Conservation (phyloP, 2,113 vertebrate genomes). For the Sapayoa aenigma region DNA sequence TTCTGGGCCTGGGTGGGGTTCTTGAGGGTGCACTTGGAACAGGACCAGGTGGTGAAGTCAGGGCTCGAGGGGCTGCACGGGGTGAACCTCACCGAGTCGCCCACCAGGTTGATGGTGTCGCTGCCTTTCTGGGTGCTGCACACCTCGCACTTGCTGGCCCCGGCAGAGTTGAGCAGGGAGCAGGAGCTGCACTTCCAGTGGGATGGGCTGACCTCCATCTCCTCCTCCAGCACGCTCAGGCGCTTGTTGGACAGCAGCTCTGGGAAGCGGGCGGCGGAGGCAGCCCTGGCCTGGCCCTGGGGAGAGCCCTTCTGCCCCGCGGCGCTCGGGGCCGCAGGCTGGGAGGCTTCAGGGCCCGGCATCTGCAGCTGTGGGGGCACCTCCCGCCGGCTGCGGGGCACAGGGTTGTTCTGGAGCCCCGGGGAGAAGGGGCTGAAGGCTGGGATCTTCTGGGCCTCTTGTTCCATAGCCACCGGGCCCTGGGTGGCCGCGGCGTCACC, state of each 20-base stretch:
- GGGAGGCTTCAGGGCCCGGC: conserved; percentile 72
- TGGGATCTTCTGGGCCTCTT: conserved; percentile 59
- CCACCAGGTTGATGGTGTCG: conserved; percentile 86
- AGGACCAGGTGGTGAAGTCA: conserved; percentile 94
- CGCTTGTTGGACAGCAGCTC: conserved; percentile 84
- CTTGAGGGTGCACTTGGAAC: conserved; percentile 91
- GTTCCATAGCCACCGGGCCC: conserved; percentile 68
- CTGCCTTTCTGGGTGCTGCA: conserved; percentile 72
- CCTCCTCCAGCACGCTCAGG: conserved; percentile 88
- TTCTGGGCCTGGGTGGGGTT: conserved; percentile 84
- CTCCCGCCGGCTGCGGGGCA: conserved; percentile 91
- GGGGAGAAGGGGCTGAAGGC: conserved; percentile 81
- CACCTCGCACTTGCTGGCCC: conserved; percentile 74
- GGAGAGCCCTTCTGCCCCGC: conserved; percentile 72
- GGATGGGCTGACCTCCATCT: conserved; percentile 68
- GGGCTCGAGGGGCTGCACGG: conserved; percentile 92
- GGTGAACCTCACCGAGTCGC: conserved; percentile 89
- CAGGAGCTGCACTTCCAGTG: conserved; percentile 86
- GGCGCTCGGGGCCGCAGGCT: conserved; percentile 27
- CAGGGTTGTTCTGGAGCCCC: conserved; percentile 90
- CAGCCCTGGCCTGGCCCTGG: conserved; percentile 61
- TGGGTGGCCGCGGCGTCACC: conserved; percentile 71
- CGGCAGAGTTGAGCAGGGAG: conserved; percentile 63
- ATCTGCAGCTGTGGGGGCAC: conserved; percentile 86
- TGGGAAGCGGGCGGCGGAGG: conserved; percentile 55